phyloP scores from a whole-genome alignment of 92 coral and sea anemone genomes.

The Parazoanthus swiftii region DNA sequence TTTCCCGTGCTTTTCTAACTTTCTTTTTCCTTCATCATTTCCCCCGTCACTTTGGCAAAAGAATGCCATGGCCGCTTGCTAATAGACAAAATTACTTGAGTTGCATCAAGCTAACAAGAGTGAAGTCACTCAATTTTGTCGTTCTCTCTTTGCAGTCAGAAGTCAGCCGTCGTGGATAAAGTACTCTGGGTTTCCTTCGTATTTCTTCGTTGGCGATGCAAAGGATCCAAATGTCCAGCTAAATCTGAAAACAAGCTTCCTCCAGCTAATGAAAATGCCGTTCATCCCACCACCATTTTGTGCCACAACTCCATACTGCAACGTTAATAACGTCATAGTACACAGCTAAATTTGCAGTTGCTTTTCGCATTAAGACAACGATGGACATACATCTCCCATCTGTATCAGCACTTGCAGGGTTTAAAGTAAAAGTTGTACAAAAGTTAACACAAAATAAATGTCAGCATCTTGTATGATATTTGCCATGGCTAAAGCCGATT shows the following conservation, averaged over 20 bases:
- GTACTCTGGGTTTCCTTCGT: not conserved
- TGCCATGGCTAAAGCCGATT: not conserved
- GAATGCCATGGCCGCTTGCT: too few species aligned
- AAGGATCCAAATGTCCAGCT: not conserved
- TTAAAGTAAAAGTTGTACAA: too few species aligned
- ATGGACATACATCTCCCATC: too few species aligned
- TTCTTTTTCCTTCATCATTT: too few species aligned
- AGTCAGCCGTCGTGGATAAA: conserved; percentile 3
- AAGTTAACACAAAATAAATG: not conserved
- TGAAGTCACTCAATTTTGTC: not conserved
- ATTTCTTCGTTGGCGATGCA: not conserved
- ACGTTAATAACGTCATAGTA: not conserved
- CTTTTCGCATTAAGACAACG: not conserved
- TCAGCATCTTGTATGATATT: not conserved
- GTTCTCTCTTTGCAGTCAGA: not conserved
- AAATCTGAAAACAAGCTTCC: not conserved
- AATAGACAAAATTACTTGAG: too few species aligned
- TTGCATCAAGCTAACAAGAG: too few species aligned
- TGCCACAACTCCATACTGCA: not conserved
- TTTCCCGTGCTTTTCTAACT: too few species aligned
- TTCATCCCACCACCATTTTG: not conserved
- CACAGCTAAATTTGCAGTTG: not conserved
- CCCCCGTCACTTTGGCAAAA: too few species aligned
- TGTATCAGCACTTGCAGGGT: not conserved
- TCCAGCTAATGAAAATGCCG: not conserved